phyloP scores from a whole-genome alignment of 2,888 invertebrate species.

The Phaonia tiefii region DNA sequence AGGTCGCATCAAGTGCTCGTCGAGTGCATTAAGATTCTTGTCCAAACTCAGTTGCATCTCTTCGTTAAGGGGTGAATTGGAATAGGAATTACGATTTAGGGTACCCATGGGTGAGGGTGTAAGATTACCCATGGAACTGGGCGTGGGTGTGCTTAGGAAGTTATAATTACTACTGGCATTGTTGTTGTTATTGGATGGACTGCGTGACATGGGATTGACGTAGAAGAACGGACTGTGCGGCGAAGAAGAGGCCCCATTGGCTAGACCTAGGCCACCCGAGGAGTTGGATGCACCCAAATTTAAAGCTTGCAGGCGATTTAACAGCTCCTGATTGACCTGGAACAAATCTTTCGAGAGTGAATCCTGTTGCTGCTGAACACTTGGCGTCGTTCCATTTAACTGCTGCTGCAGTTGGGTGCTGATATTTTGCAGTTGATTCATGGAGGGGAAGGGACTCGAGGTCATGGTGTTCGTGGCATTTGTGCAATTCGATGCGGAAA shows the following conservation, averaged over 20 bases:
- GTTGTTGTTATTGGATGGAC: constrained; percentile 74
- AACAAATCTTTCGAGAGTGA: constrained; percentile 79
- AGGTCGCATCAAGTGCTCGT: constrained; percentile 86
- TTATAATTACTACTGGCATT: constrained; percentile 75
- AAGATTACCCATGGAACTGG: constrained; percentile 73
- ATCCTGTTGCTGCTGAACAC: constrained; percentile 73
- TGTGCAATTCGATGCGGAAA: constrained; percentile 68
- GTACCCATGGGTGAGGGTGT: constrained; percentile 79
- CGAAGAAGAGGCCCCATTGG: constrained; percentile 72
- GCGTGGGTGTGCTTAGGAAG: constrained; percentile 74
- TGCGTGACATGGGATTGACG: constrained; percentile 79
- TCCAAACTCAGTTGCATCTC: constrained; percentile 78
- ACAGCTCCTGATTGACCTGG: constrained; percentile 80
- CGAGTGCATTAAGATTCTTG: constrained; percentile 80
- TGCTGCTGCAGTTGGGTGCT: constrained; percentile 77
- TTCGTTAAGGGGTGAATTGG: constrained; percentile 76
- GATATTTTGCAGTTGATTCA: constrained; percentile 78
- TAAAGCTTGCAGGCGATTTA: constrained; percentile 79
- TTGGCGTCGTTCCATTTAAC: constrained; percentile 69
- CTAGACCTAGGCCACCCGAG: constrained; percentile 67
- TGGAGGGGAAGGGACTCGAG: constrained; percentile 76
- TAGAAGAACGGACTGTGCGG: constrained; percentile 80
- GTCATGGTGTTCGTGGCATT: constrained; percentile 71
- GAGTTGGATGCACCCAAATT: constrained; percentile 74
- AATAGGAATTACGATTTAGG: constrained; percentile 78